These are phyloP conservation scores for Temnopleurus reevesii DNA, from an alignment of 53 echinoderm and acorn worm species.

Conservation along the genomic window DNA sequence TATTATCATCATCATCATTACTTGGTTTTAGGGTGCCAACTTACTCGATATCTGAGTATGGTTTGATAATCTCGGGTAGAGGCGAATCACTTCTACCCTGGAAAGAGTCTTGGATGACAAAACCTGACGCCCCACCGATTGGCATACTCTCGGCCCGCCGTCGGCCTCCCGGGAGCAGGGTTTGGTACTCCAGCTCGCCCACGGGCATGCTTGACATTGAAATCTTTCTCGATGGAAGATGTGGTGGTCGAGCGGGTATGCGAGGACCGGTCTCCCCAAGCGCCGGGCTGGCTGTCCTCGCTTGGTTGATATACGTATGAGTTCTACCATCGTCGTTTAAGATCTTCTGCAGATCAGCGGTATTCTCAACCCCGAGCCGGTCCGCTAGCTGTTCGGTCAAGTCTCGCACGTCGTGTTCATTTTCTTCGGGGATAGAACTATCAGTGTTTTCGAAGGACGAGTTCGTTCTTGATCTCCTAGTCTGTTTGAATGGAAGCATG, in stretches of 20 bases:
- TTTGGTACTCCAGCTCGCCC: background rate
- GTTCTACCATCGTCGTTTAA: conserved; percentile 25
- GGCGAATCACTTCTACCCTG: too few relatives aligned
- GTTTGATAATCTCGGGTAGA: background rate
- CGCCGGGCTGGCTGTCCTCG: background rate
- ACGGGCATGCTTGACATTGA: too few relatives aligned
- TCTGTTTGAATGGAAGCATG: background rate
- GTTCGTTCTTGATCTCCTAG: background rate
- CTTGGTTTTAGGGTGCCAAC: background rate
- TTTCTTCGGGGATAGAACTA: background rate
- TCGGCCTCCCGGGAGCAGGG: background rate
- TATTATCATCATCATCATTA: background rate
- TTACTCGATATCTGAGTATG: background rate
- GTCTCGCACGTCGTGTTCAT: background rate
- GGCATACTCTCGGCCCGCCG: background rate
- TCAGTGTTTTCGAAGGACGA: background rate
- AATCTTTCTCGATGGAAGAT: background rate
- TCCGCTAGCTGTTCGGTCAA: background rate
- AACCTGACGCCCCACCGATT: background rate
- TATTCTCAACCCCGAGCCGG: background rate
- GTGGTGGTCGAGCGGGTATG: background rate
- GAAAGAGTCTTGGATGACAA: background rate
- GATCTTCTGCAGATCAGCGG: background rate
- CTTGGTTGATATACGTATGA: conserved; percentile 27
- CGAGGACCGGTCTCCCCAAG: background rate